A percentile compares a stretch with the other conserved stretches of the same genome.
phyloP scores from a whole-genome alignment of 2,888 invertebrate species.

The Meiosimyza platycephala region DNA sequence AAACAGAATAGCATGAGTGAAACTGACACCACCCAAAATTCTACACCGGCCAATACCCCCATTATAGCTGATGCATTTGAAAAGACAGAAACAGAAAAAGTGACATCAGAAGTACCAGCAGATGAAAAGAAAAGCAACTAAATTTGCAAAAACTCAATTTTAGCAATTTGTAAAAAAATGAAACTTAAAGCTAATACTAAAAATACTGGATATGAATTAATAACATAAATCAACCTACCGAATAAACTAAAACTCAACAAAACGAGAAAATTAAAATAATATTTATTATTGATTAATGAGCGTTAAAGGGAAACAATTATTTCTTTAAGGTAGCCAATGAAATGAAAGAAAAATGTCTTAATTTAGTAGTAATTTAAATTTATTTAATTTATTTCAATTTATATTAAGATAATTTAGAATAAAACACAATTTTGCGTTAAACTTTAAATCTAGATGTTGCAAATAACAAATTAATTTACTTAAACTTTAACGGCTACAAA shows the following conservation, averaged over 20 bases:
- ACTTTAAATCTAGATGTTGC: too few species aligned
- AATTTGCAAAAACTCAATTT: conserved; percentile 5
- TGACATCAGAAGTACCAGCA: conserved; percentile 22
- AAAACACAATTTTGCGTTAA: too few species aligned
- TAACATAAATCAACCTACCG: background rate
- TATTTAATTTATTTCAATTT: conserved; percentile 26
- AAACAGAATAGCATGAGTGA: conserved; percentile 59
- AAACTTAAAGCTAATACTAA: too few species aligned
- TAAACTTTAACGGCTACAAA: too few species aligned
- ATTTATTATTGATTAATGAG: background rate
- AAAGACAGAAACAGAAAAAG: conserved; percentile 39
- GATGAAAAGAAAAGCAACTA: conserved; percentile 39
- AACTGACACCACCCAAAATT: conserved; percentile 47
- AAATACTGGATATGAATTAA: background rate
- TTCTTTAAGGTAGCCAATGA: conserved; percentile 21
- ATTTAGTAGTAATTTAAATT: conserved; percentile 14
- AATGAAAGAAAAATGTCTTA: conserved; percentile 12
- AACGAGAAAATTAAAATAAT: background rate
- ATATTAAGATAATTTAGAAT: conserved; percentile 5
- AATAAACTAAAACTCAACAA: conserved; percentile 3
- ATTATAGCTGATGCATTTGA: conserved; percentile 17
- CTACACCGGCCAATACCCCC: conserved; percentile 28
- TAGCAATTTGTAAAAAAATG: background rate
- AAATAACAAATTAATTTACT: too few species aligned
- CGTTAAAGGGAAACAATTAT: background rate